Conservation (phyloP, 2,888 invertebrate species). For the Colletes collaris region DNA sequence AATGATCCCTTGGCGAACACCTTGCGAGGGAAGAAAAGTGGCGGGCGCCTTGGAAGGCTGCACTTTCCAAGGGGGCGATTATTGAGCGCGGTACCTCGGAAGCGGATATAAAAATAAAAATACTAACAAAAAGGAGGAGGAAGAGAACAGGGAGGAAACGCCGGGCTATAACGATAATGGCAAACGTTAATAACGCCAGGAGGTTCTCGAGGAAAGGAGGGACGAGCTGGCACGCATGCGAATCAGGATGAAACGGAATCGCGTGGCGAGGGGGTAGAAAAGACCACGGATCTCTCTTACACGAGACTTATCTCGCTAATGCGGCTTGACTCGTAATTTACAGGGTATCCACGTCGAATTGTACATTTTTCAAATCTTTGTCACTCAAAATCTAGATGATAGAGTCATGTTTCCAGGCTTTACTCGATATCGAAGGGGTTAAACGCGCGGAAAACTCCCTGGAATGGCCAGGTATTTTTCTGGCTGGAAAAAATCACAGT, state of each 20-base stretch:
- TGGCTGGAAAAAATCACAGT: neutral
- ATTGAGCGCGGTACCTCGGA: conserved; percentile 55
- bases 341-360: too few species aligned
- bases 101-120: conserved; percentile 24
- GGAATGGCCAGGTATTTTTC: too few species aligned
- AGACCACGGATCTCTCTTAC: conserved; percentile 53
- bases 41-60: neutral
- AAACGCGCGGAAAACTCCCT: too few species aligned
- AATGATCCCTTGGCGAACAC: too few species aligned
- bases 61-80: conserved; percentile 37
- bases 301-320: conserved; percentile 75
- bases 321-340: conserved; percentile 69
- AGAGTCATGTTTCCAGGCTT: too few species aligned
- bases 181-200: conserved; percentile 61
- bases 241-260: conserved; percentile 28
- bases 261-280: conserved; percentile 7
- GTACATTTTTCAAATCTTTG: too few species aligned
- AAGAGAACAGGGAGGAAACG: neutral
- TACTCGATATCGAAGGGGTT: too few species aligned
- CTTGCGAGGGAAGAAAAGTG: too few species aligned
- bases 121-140: conserved; percentile 27
- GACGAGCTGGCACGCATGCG: conserved; percentile 8
- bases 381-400: too few species aligned
- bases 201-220: conserved; percentile 11
- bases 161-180: conserved; percentile 66